A percentile compares a stretch with the other conserved stretches of the same genome.
These are phyloP conservation scores for Agrilus biguttatus DNA, from an alignment of 2,888 invertebrate genomes.

Conservation along the genomic window DNA sequence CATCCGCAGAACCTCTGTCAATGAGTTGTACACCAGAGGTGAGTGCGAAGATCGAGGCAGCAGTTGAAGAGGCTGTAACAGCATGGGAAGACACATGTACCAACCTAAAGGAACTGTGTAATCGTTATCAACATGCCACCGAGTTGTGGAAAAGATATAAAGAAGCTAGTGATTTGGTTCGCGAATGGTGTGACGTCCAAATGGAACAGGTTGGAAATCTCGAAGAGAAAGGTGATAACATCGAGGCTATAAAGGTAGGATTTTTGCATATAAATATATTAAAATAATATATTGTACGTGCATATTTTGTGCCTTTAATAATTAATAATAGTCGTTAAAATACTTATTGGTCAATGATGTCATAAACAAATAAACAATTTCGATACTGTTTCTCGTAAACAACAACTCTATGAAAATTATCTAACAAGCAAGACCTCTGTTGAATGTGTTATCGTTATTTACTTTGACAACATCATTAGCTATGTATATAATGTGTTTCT, in stretches of 20 bases:
- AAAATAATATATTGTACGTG: too few species aligned
- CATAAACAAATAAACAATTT: too few species aligned
- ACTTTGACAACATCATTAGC: too few species aligned
- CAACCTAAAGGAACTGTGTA: slow-evolving; percentile 61
- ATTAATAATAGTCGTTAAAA: too few species aligned
- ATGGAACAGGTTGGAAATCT: slow-evolving; percentile 57
- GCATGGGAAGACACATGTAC: slow-evolving; percentile 70
- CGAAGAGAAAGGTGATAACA: slow-evolving; percentile 19
- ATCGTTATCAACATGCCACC: slow-evolving; percentile 65
- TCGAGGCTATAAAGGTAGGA: slow-evolving; percentile 55
- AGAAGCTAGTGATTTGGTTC: slow-evolving; percentile 62
- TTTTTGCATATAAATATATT: too few species aligned
- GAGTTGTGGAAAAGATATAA: slow-evolving; percentile 69
- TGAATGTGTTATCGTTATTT: too few species aligned
- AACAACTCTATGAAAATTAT: too few species aligned
- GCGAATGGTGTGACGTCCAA: slow-evolving; percentile 61
- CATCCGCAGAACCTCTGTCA: slow-evolving; percentile 57
- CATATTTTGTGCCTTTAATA: too few species aligned
- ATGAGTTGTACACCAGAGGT: slow-evolving; percentile 56
- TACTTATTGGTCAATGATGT: too few species aligned
- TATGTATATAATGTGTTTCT: too few species aligned
- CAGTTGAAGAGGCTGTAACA: slow-evolving; percentile 62
- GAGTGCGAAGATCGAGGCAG: slow-evolving; percentile 55
- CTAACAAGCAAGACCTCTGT: too few species aligned
- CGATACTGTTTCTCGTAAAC: too few species aligned